Evolutionary conservation across 2,113 vertebrate species (phyloP), one percentile per base, ranked within the genome.

Genomic region (Plotosus lineatus): DNA sequence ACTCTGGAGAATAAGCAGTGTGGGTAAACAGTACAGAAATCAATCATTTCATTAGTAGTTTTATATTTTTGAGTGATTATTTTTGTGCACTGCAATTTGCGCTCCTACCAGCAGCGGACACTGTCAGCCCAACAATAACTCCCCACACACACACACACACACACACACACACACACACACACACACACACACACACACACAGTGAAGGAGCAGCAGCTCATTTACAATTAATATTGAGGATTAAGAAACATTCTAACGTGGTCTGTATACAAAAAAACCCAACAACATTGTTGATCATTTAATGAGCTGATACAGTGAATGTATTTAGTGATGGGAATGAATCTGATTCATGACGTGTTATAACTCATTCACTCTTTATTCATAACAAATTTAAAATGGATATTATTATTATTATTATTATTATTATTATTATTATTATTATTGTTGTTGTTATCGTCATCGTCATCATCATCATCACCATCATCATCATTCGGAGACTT

Each of bases 51-150:
- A 44, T 21, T 28, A 17, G 14, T 17, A 46, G 14, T 31, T n/a
- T 26, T 44, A 2, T 44, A 2, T 3, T n/a, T 36, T 8, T 75
- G 7, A 44, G 26, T 56, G 23, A 40, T 56, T 51, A 69, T 72
- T 31, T 36, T 61, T 77, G 44, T 17, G 6, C 86, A 73, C 42
- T 92, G 94, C 91, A 93, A 90, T 94, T 88, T 89, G 80, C 74
- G 63, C 85, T 90, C n/a, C 88, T 84, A 46, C 93, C 94, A 91
- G 92, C 88, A 93, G 94, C 82, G 90, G 92, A 92, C 93, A 93
- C 93, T 94, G 89, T 94, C 89, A 92, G 90, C 89, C 84, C 88
- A 92, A 87, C 89, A 92, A 93, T 92, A 84, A 85, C 78, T 77
- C 53, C 81, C 50, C 78, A 69, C 50, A 42, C 60, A 58, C 44